A percentile compares a stretch with the other conserved stretches of the same genome.
These are phyloP conservation scores for Dryomyza anilis DNA, from an alignment of 2,888 invertebrate species.

Conservation along the genomic window DNA sequence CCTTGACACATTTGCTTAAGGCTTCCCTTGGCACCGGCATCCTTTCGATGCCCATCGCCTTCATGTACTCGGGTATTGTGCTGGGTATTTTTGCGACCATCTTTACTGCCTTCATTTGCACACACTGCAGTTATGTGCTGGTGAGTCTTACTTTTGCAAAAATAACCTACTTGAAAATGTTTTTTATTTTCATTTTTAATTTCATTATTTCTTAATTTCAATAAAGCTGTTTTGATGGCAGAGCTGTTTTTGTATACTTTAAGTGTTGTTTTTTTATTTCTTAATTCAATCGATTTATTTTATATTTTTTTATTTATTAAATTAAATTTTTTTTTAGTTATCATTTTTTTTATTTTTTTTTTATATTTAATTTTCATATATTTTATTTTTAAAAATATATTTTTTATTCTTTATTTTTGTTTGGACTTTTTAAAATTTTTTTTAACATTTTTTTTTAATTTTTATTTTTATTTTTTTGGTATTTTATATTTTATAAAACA, in stretches of 20 bases:
- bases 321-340: too few relatives aligned
- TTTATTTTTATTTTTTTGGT: too few relatives aligned
- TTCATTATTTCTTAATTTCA: background rate
- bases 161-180: background rate
- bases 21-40: constrained; percentile 97
- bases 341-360: too few relatives aligned
- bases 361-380: too few relatives aligned
- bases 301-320: too few relatives aligned
- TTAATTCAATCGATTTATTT: too few relatives aligned
- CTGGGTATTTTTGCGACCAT: constrained; percentile 84
- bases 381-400: too few relatives aligned
- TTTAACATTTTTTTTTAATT: background rate
- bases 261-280: too few relatives aligned
- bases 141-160: constrained; percentile 63
- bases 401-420: too few relatives aligned
- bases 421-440: background rate
- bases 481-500: background rate
- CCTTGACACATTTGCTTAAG: constrained; percentile 91
- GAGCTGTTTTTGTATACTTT: too few relatives aligned
- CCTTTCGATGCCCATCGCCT: constrained; percentile 91
- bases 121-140: constrained; percentile 92
- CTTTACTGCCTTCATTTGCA: constrained; percentile 85
- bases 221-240: too few relatives aligned
- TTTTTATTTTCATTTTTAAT: constrained; percentile 5
- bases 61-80: constrained; percentile 83